Percentiles rank a stretch among this genome's conserved stretches.
Conservation (phyloP, 2,797 vertebrate genomes). For the Mormyrops boulengeri region DNA sequence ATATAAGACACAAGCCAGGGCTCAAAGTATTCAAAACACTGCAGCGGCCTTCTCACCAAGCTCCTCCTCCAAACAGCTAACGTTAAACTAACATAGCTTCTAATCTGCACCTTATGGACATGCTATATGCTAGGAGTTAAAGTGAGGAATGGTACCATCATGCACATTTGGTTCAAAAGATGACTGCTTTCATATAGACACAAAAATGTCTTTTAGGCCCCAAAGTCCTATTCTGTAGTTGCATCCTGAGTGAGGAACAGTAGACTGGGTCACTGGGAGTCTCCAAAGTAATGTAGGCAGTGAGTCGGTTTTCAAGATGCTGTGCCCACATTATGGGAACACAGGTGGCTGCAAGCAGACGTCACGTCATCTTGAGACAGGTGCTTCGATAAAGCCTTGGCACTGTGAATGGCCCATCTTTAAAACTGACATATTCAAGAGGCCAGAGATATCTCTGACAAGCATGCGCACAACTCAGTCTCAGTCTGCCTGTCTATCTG, state of each 20-base stretch:
- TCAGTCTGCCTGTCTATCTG: neutral
- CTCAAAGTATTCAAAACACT: neutral
- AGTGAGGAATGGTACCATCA: neutral
- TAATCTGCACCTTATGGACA: neutral
- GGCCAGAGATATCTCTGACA: neutral
- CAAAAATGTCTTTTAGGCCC: neutral
- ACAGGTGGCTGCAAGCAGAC: neutral
- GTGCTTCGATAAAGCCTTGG: neutral
- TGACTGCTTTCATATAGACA: neutral
- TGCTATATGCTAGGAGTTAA: neutral
- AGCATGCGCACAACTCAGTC: neutral
- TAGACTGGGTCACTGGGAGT: neutral
- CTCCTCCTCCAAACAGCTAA: neutral
- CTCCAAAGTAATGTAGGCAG: neutral
- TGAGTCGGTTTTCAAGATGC: neutral
- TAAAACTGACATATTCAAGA: neutral
- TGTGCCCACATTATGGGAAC: neutral
- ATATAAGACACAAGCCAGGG: neutral
- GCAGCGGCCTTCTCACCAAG: neutral
- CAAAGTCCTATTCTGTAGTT: neutral
- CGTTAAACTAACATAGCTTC: neutral
- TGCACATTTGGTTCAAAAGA: neutral
- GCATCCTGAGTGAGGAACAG: neutral
- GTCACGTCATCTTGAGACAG: neutral
- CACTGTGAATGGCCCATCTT: neutral